Conservation (phyloP, 2,888 invertebrate genomes). For the Hoplodrina blanda region DNA sequence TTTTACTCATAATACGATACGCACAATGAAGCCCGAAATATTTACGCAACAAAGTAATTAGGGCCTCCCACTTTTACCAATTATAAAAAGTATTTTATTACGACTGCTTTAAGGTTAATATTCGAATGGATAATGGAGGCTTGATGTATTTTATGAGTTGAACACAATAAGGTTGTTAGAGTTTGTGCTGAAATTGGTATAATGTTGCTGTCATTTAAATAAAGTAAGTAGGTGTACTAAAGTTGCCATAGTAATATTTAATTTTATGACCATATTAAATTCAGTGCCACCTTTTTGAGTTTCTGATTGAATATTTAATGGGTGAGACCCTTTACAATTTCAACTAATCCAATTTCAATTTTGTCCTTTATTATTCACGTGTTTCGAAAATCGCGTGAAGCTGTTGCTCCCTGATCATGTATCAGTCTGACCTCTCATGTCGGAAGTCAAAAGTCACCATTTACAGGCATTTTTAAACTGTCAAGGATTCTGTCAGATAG, state of each 20-base stretch:
- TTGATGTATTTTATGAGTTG: conserved; percentile 3
- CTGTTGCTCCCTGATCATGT: too few species aligned
- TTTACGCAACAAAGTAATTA: conserved; percentile 29
- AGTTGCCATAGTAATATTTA: background rate
- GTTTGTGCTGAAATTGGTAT: conserved; percentile 5
- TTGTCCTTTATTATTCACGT: too few species aligned
- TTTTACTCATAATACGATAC: conserved; percentile 22
- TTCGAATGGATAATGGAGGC: background rate
- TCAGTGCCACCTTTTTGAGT: background rate
- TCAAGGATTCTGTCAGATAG: too few species aligned
- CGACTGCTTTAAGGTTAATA: background rate
- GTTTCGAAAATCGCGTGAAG: too few species aligned
- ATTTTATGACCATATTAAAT: background rate
- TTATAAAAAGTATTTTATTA: background rate
- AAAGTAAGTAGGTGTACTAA: background rate
- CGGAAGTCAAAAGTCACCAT: too few species aligned
- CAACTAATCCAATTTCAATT: too few species aligned
- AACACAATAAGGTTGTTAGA: conserved; percentile 12
- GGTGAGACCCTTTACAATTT: too few species aligned
- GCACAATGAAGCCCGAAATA: conserved; percentile 27
- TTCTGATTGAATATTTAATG: too few species aligned
- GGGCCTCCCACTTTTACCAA: background rate
- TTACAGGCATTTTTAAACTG: too few species aligned
- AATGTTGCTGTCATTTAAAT: conserved; percentile 10
- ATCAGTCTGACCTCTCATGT: too few species aligned